A percentile compares a stretch with the other conserved stretches of the same genome.
Evolutionary conservation across 2,888 invertebrate species (phyloP).

Genomic region (Lumbricus terrestris): DNA sequence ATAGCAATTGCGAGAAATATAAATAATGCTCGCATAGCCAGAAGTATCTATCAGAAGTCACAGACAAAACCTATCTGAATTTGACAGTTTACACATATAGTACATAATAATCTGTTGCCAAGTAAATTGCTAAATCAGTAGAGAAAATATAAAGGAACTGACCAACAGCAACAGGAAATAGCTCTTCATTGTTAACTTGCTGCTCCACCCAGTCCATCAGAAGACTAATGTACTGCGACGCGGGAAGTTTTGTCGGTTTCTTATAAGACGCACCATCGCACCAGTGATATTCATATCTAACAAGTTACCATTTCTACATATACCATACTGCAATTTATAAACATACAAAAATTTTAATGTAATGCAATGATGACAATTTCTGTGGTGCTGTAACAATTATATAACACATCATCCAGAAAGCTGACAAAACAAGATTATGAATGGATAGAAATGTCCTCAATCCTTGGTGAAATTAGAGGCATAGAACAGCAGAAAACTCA

Average conservation of each 20-base stretch:
- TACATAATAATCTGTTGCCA: neutral
- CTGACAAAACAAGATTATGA: neutral
- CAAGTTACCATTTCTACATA: neutral
- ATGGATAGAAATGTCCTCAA: neutral
- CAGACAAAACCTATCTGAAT: neutral
- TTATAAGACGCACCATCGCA: slow-evolving; percentile 77
- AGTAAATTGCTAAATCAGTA: neutral
- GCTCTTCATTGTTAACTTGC: slow-evolving; percentile 82
- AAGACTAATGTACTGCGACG: slow-evolving; percentile 77
- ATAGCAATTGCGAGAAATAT: no score
- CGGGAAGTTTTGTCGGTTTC: slow-evolving; percentile 72
- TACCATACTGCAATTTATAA: neutral
- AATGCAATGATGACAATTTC: no score
- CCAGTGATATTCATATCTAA: slow-evolving; percentile 82
- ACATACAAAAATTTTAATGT: no score
- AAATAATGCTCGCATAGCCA: neutral
- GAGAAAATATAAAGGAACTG: neutral
- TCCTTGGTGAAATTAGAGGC: neutral
- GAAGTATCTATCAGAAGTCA: neutral
- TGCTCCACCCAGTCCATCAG: slow-evolving; percentile 89
- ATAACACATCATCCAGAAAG: neutral
- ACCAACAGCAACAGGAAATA: slow-evolving; percentile 81
- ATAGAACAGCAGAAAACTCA: neutral
- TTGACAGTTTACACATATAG: neutral
- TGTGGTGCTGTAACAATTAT: no score